These are phyloP conservation scores for Trididemnum clinides DNA, from an alignment of 23 tunicate genomes.

Conservation along the genomic window DNA sequence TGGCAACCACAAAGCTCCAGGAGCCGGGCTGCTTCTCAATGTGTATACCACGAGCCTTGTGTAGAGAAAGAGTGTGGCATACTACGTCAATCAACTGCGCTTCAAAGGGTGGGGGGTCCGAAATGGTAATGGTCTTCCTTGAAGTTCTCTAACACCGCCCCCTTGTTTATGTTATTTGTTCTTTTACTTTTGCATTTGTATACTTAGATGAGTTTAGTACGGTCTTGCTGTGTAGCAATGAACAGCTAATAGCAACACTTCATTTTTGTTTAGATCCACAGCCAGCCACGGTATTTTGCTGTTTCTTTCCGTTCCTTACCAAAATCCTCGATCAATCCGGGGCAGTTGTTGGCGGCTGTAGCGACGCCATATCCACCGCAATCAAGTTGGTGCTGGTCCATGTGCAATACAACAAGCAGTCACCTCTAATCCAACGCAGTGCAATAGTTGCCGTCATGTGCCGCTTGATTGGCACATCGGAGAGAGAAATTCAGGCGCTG, in stretches of 20 bases:
- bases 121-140: too few species aligned
- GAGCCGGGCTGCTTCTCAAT: too few species aligned
- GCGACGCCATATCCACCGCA: constrained; percentile 22
- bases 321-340: constrained; percentile 11
- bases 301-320: constrained; percentile 36
- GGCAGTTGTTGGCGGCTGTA: neutral
- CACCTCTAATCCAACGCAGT: constrained; percentile 37
- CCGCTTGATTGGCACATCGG: constrained; percentile 50
- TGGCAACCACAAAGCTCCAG: too few species aligned
- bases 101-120: too few species aligned
- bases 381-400: constrained; percentile 13
- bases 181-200: too few species aligned
- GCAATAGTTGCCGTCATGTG: constrained; percentile 32
- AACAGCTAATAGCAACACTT: neutral
- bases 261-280: constrained; percentile 8
- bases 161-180: too few species aligned
- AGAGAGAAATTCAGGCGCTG: constrained; percentile 41
- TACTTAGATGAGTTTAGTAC: too few species aligned
- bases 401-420: constrained; percentile 13
- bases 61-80: too few species aligned
- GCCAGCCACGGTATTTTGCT: constrained; percentile 12
- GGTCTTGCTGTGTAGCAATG: too few species aligned
- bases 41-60: too few species aligned
- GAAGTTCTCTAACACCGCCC: too few species aligned
- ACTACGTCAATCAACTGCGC: too few species aligned